A percentile compares a stretch with the other conserved stretches of the same genome.
Conservation (phyloP, 2,113 vertebrate genomes). For the Hypocryptadius cinnamomeus region DNA sequence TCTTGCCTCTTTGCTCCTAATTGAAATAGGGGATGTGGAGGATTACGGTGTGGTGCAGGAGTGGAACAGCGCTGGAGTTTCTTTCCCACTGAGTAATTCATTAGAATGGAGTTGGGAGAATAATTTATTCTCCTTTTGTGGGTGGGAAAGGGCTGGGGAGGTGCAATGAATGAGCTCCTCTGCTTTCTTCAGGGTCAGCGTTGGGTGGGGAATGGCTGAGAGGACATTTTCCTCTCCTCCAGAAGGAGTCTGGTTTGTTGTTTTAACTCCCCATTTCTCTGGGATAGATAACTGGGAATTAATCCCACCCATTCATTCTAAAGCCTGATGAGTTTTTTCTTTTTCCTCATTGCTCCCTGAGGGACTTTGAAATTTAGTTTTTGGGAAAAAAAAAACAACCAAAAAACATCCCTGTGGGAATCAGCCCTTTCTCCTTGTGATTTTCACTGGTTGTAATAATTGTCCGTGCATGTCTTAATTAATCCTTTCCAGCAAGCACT, state of each 20-base stretch:
- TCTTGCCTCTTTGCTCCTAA: background rate
- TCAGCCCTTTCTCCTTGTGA: background rate
- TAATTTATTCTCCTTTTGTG: background rate
- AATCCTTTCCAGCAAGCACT: background rate
- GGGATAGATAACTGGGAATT: background rate
- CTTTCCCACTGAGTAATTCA: background rate
- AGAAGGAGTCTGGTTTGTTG: background rate
- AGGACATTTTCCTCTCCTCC: background rate
- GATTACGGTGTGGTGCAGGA: background rate
- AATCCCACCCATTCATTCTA: background rate
- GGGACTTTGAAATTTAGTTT: background rate
- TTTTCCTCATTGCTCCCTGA: background rate
- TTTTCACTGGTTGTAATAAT: background rate
- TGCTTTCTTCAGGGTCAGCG: background rate
- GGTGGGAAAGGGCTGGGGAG: background rate
- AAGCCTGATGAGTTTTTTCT: background rate
- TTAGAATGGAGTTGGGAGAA: background rate
- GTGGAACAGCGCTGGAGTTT: background rate
- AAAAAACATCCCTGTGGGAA: background rate
- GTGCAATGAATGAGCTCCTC: background rate
- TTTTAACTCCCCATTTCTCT: background rate
- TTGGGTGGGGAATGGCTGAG: background rate
- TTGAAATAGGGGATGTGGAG: background rate
- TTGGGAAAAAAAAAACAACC: background rate
- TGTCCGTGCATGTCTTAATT: background rate